Percentiles rank a stretch among this genome's conserved stretches.
phyloP scores from a whole-genome alignment of 2,113 vertebrate genomes.

The Paraplagusia blochii region DNA sequence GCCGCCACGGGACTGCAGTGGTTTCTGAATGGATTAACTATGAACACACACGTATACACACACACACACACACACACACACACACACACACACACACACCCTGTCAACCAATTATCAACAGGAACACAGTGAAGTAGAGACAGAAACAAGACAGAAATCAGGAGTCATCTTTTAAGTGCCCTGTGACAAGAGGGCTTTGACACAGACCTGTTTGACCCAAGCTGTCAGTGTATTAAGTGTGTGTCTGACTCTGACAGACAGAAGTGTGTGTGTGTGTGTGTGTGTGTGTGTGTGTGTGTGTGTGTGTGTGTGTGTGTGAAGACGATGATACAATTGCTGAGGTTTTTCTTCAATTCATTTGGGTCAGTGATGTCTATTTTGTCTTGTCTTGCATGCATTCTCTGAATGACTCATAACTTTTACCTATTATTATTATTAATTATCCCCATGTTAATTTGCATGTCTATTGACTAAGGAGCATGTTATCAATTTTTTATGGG shows the following conservation, averaged over 20 bases:
- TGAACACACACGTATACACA: neutral
- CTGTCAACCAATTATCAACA: slow-evolving; percentile 6
- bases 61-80: slow-evolving; percentile 9
- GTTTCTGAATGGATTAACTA: neutral
- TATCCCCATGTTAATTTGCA: no score
- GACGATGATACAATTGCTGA: slow-evolving; percentile 8
- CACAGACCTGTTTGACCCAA: slow-evolving; percentile 32
- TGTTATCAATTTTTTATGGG: no score
- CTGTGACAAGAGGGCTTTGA: slow-evolving; percentile 45
- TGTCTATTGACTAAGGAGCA: no score
- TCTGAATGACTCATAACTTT: no score
- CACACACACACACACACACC: slow-evolving; percentile 6
- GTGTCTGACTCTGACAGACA: no score
- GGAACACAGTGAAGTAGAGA: slow-evolving; percentile 15
- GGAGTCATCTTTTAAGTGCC: slow-evolving; percentile 49
- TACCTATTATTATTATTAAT: no score
- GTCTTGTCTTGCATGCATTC: no score
- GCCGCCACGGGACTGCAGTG: no score
- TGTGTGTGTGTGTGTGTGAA: slow-evolving; percentile 3
- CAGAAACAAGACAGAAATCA: slow-evolving; percentile 45
- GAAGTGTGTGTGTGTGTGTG: slow-evolving; percentile 10
- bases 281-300: slow-evolving; percentile 11
- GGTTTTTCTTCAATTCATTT: no score
- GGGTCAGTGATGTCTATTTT: no score
- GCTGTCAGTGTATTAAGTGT: slow-evolving; percentile 24